A percentile compares a stretch with the other conserved stretches of the same genome.
Conservation (phyloP, 2,113 vertebrate species). For the Oceanites oceanicus region DNA sequence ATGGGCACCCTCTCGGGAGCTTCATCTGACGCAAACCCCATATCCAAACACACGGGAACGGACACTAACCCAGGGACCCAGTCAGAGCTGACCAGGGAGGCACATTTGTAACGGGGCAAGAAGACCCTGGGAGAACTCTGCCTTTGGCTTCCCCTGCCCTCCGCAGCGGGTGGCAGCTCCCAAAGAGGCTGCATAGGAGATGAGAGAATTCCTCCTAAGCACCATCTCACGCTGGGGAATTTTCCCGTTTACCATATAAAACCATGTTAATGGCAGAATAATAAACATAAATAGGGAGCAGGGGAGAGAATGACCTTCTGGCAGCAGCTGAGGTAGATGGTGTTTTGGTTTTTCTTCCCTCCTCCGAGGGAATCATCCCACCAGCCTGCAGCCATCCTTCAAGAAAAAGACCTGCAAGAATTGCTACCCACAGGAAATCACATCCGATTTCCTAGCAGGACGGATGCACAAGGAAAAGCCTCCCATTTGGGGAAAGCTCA, state of each 20-base stretch:
- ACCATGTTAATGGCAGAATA: neutral
- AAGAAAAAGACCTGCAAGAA: neutral
- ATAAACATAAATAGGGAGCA: neutral
- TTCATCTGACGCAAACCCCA: neutral
- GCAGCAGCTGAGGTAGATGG: neutral
- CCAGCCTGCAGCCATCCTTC: neutral
- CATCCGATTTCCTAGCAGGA: neutral
- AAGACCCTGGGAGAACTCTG: neutral
- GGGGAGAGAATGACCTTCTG: neutral
- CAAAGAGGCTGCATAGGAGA: neutral
- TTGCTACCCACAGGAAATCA: neutral
- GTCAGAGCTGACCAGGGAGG: neutral
- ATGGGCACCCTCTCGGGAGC: neutral
- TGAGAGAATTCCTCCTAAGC: neutral
- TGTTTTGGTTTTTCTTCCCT: neutral
- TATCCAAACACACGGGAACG: fast-evolving
- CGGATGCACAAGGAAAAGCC: neutral
- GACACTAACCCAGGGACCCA: neutral
- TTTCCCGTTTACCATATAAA: neutral
- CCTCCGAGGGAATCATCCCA: neutral
- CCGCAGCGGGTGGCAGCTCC: neutral
- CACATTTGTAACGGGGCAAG: neutral
- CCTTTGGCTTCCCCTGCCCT: neutral
- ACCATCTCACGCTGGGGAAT: fast-evolving
- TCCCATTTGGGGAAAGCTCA: neutral